Evolutionary conservation across 2,888 invertebrate genomes (phyloP), one percentile per base, ranked within the genome.

Genomic region (Habroteleia sp.): DNA sequence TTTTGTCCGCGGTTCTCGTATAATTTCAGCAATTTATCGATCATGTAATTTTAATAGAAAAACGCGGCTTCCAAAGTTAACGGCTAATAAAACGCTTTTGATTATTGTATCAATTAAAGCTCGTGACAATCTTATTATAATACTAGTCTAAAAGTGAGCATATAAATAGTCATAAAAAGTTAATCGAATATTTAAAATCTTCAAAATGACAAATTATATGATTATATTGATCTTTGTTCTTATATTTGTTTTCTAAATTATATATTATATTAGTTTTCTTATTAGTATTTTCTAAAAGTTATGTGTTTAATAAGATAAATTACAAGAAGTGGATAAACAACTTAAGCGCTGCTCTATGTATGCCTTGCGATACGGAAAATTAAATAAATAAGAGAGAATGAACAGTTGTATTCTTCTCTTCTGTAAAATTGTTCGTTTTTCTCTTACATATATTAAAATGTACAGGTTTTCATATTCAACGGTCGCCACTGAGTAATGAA

Each of bases 361-460:
- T 3, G 25, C 3, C 3, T 6, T 7, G 3, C 25, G 25, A n/a
- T n/a, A n/a, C n/a, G n/a, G n/a, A n/a, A n/a, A n/a, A n/a, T n/a
- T n/a, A n/a, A n/a, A n/a, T n/a, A n/a, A n/a, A n/a, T n/a, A n/a
- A 6, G 25, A 6, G 6, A 25, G 7, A 25, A 25, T 25, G 7
- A 6, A 25, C 3, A 14, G 7, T 50, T 39, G 11, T 29, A 31
- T n/a, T n/a, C n/a, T n/a, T n/a, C n/a, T 39, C 13, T 29, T 39
- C 48, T 14, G n/a, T 31, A 23, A 50, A 62, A 39, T 60, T 60
- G 46, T 46, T 46, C 46, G 27, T 46, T 46, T 60, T 60, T n/a
- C n/a, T 46, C 35, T 60, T 46, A 46, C 39, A 50, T 62, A 48
- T 48, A 50, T 41, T n/a, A n/a, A n/a, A n/a, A n/a, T n/a, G n/a